phyloP scores from a whole-genome alignment of 2,797 vertebrate species.

The Remorina albescens region DNA sequence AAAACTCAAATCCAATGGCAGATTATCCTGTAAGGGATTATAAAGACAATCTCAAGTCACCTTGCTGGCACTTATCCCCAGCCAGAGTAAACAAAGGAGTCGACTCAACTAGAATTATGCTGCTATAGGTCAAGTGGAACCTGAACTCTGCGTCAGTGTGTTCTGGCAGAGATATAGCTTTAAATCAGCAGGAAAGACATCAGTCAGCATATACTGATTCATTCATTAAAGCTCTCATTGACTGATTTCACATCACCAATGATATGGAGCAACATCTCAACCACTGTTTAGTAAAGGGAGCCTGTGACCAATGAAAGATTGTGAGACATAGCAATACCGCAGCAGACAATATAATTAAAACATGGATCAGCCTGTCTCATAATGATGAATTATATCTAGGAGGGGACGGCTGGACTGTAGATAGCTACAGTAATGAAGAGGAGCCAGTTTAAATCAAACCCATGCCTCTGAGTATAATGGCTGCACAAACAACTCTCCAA shows the following conservation, averaged over 20 bases:
- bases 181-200: conserved; percentile 30
- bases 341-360: conserved; percentile 48
- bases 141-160: conserved; percentile 9
- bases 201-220: conserved; percentile 35
- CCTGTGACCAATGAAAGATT: conserved; percentile 4
- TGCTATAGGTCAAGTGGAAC: not conserved
- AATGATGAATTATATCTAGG: conserved; percentile 48
- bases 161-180: conserved; percentile 8
- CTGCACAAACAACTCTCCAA: conserved; percentile 60
- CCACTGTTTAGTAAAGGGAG: not conserved
- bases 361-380: conserved; percentile 35
- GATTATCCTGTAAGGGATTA: not conserved
- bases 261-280: conserved; percentile 3
- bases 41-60: not conserved
- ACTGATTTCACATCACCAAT: conserved; percentile 20
- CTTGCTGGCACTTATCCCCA: not conserved
- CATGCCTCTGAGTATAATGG: conserved; percentile 35
- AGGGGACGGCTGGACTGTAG: conserved; percentile 30
- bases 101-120: not conserved
- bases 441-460: conserved; percentile 57
- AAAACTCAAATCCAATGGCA: not conserved
- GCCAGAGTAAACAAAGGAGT: not conserved
- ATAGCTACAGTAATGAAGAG: conserved; percentile 33
- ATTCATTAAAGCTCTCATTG: conserved; percentile 6
- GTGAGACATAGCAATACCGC: conserved; percentile 15